Evolutionary conservation across 2,113 vertebrate species (phyloP), one percentile per base, ranked within the genome.

Genomic region (Ptychochromis oligacanthus): DNA sequence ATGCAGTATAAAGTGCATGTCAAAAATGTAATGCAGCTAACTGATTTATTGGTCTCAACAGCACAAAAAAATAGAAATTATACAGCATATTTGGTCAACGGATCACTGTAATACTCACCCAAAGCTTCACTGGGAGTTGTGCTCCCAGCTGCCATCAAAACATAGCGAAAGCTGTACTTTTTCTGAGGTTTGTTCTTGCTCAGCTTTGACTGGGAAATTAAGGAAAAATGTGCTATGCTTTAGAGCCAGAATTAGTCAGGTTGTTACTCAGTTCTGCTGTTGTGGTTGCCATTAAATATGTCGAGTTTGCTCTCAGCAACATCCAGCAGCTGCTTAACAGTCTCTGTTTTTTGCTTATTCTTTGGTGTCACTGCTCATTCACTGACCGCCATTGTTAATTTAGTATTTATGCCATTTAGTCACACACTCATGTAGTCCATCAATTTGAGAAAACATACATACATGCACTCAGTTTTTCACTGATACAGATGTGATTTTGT

Each of bases 401-500:
- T 10, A 31, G 43, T 49, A 28, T 70, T 70, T 20, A 70, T 49
- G 9, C 43, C 10, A 20, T 72, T 12, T 31, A 52, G 43, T 72
- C 43, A 31, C 43, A 72, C 24, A 28, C 24, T 72, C 6, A 8
- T 52, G 46, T 72, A 52, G 43, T 28, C 46, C 65, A 28, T 70
- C 40, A 49, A 43, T 43, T 28, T 70, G 43, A 70, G 65, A 70
- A 20, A 49, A 49, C 24, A 70, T 70, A 12, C 64, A 77, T 49
- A 17, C 12, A 72, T 43, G 38, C 4, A n/a, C 4, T 7, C 17
- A 7, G n/a, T 7, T 38, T 80, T 67, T 74, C 80, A 89, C 85
- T 88, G 87, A 91, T 88, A 89, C 90, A 85, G 79, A 86, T 86
- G 55, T 56, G 77, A 64, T 43, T 93, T 87, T 17, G 81, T 86